phyloP scores from a whole-genome alignment of 2,888 invertebrate genomes.

The Tipula unca region DNA sequence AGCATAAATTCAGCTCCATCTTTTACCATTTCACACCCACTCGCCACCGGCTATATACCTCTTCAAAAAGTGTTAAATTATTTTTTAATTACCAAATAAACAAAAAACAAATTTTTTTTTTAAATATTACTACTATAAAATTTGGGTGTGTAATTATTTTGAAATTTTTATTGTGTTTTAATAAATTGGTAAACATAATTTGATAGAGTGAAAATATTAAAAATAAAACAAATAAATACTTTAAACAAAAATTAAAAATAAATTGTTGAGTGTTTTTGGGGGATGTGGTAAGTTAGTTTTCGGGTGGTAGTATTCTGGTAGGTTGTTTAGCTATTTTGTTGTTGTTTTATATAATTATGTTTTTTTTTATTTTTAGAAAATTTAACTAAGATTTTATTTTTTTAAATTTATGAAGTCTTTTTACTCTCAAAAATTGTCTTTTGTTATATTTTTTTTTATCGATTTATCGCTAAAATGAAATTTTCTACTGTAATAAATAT shows the following conservation, averaged over 20 bases:
- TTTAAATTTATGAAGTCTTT: neutral
- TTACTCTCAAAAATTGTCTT: neutral
- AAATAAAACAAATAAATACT: neutral
- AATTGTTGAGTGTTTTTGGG: neutral
- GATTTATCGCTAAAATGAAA: constrained; percentile 9
- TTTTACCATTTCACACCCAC: neutral
- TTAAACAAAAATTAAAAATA: neutral
- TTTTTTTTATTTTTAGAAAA: neutral
- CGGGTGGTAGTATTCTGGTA: neutral
- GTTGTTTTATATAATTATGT: neutral
- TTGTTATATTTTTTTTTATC: neutral
- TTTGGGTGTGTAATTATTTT: constrained; percentile 4
- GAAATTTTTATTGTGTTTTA: neutral
- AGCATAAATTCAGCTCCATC: neutral
- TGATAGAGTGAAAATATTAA: constrained; percentile 8
- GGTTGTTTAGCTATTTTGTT: neutral
- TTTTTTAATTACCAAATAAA: constrained; percentile 8
- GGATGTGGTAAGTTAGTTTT: neutral
- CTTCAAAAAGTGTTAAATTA: neutral
- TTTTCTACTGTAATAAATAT: neutral
- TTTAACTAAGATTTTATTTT: neutral
- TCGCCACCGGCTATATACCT: neutral
- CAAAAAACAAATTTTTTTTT: neutral
- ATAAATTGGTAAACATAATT: neutral
- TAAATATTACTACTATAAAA: neutral